Evolutionary conservation across 2,888 invertebrate genomes (phyloP), one percentile per base, ranked within the genome.

Genomic region (Minunthozetes semirufus): DNA sequence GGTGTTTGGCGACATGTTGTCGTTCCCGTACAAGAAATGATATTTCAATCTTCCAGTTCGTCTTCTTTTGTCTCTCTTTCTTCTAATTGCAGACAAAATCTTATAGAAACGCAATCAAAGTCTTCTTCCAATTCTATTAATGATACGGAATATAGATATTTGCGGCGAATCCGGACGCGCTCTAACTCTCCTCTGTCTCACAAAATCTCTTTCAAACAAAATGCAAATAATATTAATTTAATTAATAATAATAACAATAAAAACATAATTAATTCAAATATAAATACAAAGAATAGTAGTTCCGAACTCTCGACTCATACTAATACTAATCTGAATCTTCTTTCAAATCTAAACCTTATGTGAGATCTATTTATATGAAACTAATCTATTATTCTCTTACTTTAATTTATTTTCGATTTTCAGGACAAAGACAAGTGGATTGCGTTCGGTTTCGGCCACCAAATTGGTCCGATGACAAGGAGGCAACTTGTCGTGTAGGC

Each of bases 401-500:
- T 13, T 50, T 11, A 27, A 38, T 1, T 71, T 5, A 46, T 53
- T 29, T 13, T 19, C 6, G 13, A 11, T 63, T 74, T 53, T 50
- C 27, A 74, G 74, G 33, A 13, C 74, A 5, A 74, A 74, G 8
- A 42, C 42, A 19, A 42, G 38, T 38, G 42, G 19, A 19, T 66
- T 66, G 66, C 74, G 22, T 9, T 72, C 73, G 13, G 9, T 74
- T 22, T 48, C 63, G 1, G 59, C 27, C 13, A 71, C 74, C 8
- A 63, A 66, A 56, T 13, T 70, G 22, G 27, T 68, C 8, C 74
- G 68, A 53, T 74, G 74, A 74, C 74, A 42, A 17, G 38, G 15
- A 4, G 74, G 74, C 74, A 74, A 25, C 74, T 74, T 74, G 74
- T 74, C 74, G 53, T 74, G 74, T 68, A 38, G 8, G 68, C 33